Evolutionary conservation across 1,140 invertebrate species (phyloP).

Genomic region (Coenobita brevimanus): DNA sequence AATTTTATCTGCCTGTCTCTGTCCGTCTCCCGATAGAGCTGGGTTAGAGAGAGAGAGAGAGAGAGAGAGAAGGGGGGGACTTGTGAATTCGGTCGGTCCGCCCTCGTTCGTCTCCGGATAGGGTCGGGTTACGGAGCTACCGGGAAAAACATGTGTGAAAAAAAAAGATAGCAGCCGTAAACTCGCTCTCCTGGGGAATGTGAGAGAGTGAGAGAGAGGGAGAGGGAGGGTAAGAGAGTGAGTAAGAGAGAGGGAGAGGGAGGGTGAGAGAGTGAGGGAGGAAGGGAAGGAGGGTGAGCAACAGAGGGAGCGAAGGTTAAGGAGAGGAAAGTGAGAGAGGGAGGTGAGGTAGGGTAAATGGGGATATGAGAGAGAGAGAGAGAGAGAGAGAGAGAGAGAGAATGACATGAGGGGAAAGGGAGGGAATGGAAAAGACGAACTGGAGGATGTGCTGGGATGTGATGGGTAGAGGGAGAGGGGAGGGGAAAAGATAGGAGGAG

Average conservation of each 20-base stretch:
- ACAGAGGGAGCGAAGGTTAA: too few species aligned
- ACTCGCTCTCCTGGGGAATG: too few species aligned
- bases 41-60: too few species aligned
- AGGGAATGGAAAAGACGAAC: not conserved
- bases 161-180: too few species aligned
- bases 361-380: constrained; percentile 1
- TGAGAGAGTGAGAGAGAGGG: not conserved
- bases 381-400: constrained; percentile 17
- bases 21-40: too few species aligned
- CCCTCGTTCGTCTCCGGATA: too few species aligned
- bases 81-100: too few species aligned
- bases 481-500: not conserved
- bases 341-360: not conserved
- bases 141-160: too few species aligned
- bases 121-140: too few species aligned
- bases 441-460: not conserved
- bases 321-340: not conserved
- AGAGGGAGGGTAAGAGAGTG: not conserved
- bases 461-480: not conserved
- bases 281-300: too few species aligned
- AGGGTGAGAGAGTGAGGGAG: not conserved
- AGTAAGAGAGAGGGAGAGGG: not conserved
- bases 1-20: too few species aligned
- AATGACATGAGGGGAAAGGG: not conserved
- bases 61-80: too few species aligned